phyloP scores from a whole-genome alignment of 2,888 invertebrate genomes.

The Drosophila pullipes region DNA sequence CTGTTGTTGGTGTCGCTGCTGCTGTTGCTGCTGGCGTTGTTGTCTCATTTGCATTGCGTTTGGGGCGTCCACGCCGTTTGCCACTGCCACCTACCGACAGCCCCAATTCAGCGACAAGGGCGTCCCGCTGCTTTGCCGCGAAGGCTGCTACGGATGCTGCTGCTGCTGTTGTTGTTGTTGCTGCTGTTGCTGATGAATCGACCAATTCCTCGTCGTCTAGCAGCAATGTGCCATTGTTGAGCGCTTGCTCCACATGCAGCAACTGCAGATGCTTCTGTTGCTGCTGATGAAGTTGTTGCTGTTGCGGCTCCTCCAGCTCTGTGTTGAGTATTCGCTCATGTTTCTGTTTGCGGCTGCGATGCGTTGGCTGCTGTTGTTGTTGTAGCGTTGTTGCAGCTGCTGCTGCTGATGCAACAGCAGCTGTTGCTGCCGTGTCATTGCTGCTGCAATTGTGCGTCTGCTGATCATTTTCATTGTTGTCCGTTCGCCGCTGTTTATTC shows the following conservation, averaged over 20 bases:
- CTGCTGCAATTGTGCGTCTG: conserved; percentile 67
- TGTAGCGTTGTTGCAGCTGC: conserved; percentile 12
- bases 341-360: conserved; percentile 82
- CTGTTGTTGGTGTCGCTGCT: conserved; percentile 7
- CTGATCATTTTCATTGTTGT: conserved; percentile 70
- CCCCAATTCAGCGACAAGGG: conserved; percentile 3
- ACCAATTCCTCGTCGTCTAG: conserved; percentile 17
- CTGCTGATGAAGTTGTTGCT: conserved; percentile 28
- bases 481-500: conserved; percentile 74
- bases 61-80: conserved; percentile 86
- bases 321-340: conserved; percentile 79
- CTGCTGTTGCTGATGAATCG: conserved; percentile 3
- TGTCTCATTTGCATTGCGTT: conserved; percentile 77
- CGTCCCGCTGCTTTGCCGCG: not conserved
- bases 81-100: conserved; percentile 32
- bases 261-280: conserved; percentile 29
- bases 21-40: conserved; percentile 5
- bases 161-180: conserved; percentile 7
- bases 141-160: conserved; percentile 1
- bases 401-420: conserved; percentile 13
- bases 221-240: conserved; percentile 48
- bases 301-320: conserved; percentile 74
- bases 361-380: conserved; percentile 7
- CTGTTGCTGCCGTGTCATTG: conserved; percentile 36
- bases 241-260: conserved; percentile 20